These are phyloP conservation scores for Octopus bimaculoides DNA, from an alignment of 1,140 invertebrate species.

Conservation along the genomic window DNA sequence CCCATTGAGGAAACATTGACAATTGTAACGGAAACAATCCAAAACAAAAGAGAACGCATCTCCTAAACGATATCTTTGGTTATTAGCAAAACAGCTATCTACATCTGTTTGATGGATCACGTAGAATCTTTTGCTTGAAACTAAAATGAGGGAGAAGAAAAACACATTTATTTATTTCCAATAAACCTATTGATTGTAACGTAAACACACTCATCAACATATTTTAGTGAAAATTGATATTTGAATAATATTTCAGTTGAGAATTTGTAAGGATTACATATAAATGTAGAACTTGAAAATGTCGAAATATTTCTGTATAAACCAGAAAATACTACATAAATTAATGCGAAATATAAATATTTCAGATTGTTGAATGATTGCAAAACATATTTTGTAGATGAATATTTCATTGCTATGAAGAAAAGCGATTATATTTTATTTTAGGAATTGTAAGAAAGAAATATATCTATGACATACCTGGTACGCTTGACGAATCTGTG, in stretches of 20 bases:
- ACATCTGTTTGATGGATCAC: not conserved
- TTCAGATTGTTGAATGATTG: too few relatives aligned
- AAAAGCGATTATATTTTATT: not conserved
- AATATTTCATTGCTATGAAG: not conserved
- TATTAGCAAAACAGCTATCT: conserved; percentile 7
- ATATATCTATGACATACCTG: not conserved
- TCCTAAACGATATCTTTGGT: conserved; percentile 13
- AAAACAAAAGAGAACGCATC: conserved; percentile 16
- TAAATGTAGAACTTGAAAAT: too few relatives aligned
- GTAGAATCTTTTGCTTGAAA: not conserved
- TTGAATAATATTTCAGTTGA: not conserved
- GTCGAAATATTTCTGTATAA: too few relatives aligned
- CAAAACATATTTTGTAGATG: too few relatives aligned
- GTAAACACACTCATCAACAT: not conserved
- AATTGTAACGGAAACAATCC: conserved; percentile 29
- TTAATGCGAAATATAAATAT: too few relatives aligned
- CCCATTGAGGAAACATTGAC: conserved; percentile 32
- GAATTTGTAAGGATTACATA: too few relatives aligned
- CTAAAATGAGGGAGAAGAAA: not conserved
- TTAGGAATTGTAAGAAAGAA: not conserved
- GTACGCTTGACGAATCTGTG: not conserved
- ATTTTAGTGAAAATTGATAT: not conserved
- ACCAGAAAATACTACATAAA: too few relatives aligned
- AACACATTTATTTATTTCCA: not conserved
- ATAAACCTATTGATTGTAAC: not conserved